phyloP scores from a whole-genome alignment of 2,113 vertebrate genomes.

The Dinomys branickii region DNA sequence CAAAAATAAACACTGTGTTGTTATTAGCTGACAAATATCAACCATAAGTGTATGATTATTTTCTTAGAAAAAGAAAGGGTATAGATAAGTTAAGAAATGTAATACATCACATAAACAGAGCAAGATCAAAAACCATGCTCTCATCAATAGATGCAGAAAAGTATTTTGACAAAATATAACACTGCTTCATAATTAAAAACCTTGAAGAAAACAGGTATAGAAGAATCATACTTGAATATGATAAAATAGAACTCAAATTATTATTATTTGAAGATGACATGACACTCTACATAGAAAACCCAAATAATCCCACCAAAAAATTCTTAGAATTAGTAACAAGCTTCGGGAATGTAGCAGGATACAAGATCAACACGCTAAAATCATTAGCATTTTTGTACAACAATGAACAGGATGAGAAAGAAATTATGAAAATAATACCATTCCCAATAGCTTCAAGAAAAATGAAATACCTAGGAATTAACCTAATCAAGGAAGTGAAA shows the following conservation, averaged over 20 bases:
- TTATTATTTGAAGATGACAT: neutral
- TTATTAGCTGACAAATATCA: neutral
- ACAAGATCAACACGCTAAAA: neutral
- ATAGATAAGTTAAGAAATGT: neutral
- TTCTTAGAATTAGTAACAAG: neutral
- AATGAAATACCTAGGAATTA: neutral
- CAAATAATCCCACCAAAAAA: neutral
- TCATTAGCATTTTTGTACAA: neutral
- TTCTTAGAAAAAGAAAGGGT: slow-evolving; percentile 48
- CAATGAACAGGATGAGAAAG: neutral
- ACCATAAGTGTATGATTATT: slow-evolving; percentile 1
- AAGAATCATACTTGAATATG: neutral
- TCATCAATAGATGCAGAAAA: neutral
- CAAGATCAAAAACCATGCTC: too few species aligned
- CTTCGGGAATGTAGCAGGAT: neutral
- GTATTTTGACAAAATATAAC: neutral
- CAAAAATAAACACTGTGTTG: slow-evolving; percentile 39
- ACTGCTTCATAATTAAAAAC: neutral
- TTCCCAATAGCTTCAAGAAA: neutral
- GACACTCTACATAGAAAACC: neutral
- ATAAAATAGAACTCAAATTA: neutral
- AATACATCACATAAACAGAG: neutral
- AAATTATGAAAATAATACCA: neutral
- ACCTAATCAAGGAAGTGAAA: neutral
- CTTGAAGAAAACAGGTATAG: neutral